Percentiles rank a stretch among this genome's conserved stretches.
Evolutionary conservation across 2,113 vertebrate species (phyloP).

Genomic region (Channa argus): DNA sequence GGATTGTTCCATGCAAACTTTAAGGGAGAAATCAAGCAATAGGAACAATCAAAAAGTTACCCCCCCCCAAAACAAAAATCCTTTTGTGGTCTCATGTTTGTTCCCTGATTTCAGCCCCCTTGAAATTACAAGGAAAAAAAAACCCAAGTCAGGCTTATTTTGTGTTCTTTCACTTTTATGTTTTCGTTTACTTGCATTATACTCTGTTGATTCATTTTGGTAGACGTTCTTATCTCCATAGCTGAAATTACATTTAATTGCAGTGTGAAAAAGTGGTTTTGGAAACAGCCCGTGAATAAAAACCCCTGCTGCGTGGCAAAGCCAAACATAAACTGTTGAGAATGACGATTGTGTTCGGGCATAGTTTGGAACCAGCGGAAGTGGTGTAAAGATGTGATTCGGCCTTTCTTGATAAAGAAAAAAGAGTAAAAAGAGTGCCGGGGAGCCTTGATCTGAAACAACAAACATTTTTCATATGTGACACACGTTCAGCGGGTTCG

Average conservation of each 20-base stretch:
- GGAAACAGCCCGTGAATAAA: conserved; percentile 45
- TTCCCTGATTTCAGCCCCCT: conserved; percentile 55
- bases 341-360: conserved; percentile 7
- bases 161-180: conserved; percentile 79
- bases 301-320: conserved; percentile 41
- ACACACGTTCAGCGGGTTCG: conserved; percentile 30
- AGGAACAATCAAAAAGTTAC: conserved; percentile 26
- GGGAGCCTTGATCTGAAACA: conserved; percentile 21
- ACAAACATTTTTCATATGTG: conserved; percentile 20
- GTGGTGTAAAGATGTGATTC: conserved; percentile 14
- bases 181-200: conserved; percentile 65
- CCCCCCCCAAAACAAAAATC: conserved; percentile 6
- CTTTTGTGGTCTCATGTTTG: conserved; percentile 44
- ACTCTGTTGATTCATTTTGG: conserved; percentile 72
- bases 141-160: conserved; percentile 66
- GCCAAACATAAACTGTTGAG: conserved; percentile 47
- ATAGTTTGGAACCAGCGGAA: conserved; percentile 24
- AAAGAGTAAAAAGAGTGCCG: background rate
- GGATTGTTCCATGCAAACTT: conserved; percentile 21
- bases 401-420: conserved; percentile 34
- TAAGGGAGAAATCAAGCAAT: conserved; percentile 27
- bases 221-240: conserved; percentile 75
- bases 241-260: conserved; percentile 80
- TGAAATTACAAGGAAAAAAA: conserved; percentile 69
- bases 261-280: conserved; percentile 54